These are phyloP conservation scores for Plutomurus gul DNA, from an alignment of 1,140 invertebrate species.

Conservation along the genomic window DNA sequence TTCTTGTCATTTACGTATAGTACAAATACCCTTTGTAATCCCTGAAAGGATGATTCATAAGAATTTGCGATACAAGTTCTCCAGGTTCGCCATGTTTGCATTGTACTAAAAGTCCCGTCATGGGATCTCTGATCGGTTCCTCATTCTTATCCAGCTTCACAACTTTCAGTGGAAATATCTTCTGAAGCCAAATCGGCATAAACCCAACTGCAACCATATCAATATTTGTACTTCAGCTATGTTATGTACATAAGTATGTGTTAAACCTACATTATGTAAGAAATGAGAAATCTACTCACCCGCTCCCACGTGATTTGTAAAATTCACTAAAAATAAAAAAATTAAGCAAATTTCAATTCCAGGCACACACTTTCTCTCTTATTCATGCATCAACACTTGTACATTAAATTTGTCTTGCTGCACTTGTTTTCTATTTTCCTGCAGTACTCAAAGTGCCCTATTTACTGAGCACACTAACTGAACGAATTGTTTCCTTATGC, in stretches of 20 bases:
- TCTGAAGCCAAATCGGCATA: slow-evolving; percentile 79
- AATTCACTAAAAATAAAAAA: slow-evolving; percentile 73
- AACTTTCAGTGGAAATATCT: slow-evolving; percentile 83
- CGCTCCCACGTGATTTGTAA: slow-evolving; percentile 85
- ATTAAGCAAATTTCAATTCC: too few relatives aligned
- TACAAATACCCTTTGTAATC: slow-evolving; percentile 52
- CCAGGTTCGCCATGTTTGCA: slow-evolving; percentile 88
- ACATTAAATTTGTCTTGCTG: not conserved
- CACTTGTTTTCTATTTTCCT: not conserved
- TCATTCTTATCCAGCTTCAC: slow-evolving; percentile 84
- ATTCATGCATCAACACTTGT: not conserved
- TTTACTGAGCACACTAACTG: not conserved
- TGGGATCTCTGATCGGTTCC: slow-evolving; percentile 74
- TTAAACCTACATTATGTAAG: too few relatives aligned
- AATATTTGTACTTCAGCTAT: too few relatives aligned
- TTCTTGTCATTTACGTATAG: too few relatives aligned
- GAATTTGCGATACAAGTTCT: slow-evolving; percentile 95
- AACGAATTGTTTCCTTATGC: not conserved
- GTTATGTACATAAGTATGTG: too few relatives aligned
- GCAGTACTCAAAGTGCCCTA: not conserved
- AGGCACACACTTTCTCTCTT: too few relatives aligned
- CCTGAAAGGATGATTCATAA: slow-evolving; percentile 74
- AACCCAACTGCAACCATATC: slow-evolving; percentile 83
- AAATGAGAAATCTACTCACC: too few relatives aligned
- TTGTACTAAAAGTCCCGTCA: slow-evolving; percentile 69